Base-by-base conservation (phyloP, 2,797 vertebrate species). In the Strix occidentalis region DNA sequence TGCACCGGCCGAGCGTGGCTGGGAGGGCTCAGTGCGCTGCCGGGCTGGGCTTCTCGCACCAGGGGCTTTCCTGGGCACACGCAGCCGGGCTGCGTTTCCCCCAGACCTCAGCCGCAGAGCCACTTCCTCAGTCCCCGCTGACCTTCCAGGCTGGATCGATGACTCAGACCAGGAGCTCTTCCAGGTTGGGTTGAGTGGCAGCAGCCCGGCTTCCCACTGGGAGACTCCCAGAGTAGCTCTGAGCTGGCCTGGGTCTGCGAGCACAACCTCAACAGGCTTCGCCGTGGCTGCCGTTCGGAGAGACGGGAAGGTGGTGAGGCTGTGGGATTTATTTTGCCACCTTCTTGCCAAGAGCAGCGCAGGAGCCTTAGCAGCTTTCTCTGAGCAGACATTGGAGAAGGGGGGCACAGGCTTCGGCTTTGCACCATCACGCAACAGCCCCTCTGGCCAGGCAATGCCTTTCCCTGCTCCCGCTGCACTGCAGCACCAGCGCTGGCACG, bases 21-120 rank as follows among this genome's bases (percentile, higher is more conserved):
- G 3, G 2, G 66, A 5, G 37, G 20, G 21, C 12, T 6, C 51
- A 31, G 14, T 0, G 0, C 0, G 0, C 25, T 65, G 66, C 66
- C 6, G 24, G 16, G n/a, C 51, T 28, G 51, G 41, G 1, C 25
- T 76, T 33, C 51, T 71, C 4, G 2, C 20, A 31, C 43, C 16
- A 43, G 43, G 43, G 43, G 43, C 43, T 16, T 43, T 17, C 43
- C 43, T 15, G 43, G 43, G 58, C 63, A 24, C 41, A 25, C 26
- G 3, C n/a, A 39, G 29, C 46, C 13, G 0, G 12, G 51, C 58
- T 53, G 63, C 15, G 0, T 43, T 19, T 19, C 46, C 58, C 54
- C 45, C 35, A 26, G 45, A 41, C 23, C 53, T 45, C 76, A 26
- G 33, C 14, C 3, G 4, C 71, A 75, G 86, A 78, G 50, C 39